These are phyloP conservation scores for Diplogasteroides magnus DNA, from an alignment of 1,140 invertebrate genomes.

Conservation along the genomic window DNA sequence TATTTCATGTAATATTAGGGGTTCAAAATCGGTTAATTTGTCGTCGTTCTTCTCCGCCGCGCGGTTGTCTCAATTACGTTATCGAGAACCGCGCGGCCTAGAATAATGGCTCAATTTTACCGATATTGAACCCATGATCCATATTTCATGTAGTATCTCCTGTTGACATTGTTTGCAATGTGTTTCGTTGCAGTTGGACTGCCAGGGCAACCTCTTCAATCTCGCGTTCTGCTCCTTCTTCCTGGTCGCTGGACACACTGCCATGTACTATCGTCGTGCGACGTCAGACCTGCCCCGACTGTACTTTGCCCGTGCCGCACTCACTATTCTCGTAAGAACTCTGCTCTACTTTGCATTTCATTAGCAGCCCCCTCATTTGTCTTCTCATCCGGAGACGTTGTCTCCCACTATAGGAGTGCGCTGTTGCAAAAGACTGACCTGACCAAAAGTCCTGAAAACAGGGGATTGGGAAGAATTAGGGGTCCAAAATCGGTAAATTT, in stretches of 20 bases:
- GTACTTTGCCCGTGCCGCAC: constrained; percentile 79
- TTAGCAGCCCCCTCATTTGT: constrained; percentile 13
- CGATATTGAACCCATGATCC: too few relatives aligned
- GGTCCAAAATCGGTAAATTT: not conserved
- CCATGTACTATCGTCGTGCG: constrained; percentile 66
- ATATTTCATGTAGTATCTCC: not conserved
- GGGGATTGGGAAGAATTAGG: not conserved
- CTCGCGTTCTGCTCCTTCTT: constrained; percentile 84
- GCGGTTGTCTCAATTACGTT: too few relatives aligned
- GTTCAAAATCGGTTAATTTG: too few relatives aligned
- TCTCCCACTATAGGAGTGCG: too few relatives aligned
- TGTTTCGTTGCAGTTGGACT: constrained; percentile 61
- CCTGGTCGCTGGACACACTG: constrained; percentile 86
- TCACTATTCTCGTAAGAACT: constrained; percentile 67
- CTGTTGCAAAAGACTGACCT: too few relatives aligned
- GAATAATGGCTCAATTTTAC: too few relatives aligned
- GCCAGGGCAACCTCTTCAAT: constrained; percentile 80
- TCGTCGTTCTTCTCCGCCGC: too few relatives aligned
- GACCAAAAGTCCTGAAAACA: too few relatives aligned
- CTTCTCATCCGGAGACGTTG: not conserved
- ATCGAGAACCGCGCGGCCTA: too few relatives aligned
- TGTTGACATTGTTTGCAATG: constrained; percentile 4
- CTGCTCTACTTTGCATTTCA: constrained; percentile 8
- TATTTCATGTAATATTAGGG: too few relatives aligned
- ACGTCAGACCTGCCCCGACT: constrained; percentile 84